These are phyloP conservation scores for Eristalinus aeneus DNA, from an alignment of 2,888 invertebrate genomes.

Conservation along the genomic window DNA sequence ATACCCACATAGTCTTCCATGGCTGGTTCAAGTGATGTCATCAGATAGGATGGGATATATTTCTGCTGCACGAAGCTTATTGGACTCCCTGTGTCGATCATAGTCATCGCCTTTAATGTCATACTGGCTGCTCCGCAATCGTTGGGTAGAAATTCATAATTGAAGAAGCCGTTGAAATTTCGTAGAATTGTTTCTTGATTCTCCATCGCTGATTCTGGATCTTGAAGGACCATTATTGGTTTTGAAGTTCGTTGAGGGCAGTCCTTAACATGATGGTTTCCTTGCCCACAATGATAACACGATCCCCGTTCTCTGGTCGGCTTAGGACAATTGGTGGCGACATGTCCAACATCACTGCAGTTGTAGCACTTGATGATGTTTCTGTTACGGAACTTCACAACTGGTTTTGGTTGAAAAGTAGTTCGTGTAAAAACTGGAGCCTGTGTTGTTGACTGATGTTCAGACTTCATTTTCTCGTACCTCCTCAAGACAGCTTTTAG, in stretches of 20 bases:
- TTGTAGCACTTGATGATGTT: slow-evolving; percentile 5
- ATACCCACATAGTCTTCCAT: slow-evolving; percentile 15
- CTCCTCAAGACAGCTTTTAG: not conserved
- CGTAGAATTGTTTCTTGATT: not conserved
- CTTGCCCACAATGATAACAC: slow-evolving; percentile 11
- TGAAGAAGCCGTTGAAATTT: no score
- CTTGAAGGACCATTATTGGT: not conserved
- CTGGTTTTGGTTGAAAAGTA: not conserved
- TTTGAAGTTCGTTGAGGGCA: not conserved
- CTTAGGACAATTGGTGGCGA: slow-evolving; percentile 8
- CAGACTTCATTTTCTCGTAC: not conserved
- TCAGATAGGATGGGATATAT: slow-evolving; percentile 23
- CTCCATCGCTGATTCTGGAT: not conserved
- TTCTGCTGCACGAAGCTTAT: slow-evolving; percentile 29
- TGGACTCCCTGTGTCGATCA: no score
- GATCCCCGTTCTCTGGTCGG: slow-evolving; percentile 1
- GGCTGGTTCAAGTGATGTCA: slow-evolving; percentile 9
- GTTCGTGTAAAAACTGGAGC: not conserved
- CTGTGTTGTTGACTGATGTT: not conserved
- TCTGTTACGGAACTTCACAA: not conserved
- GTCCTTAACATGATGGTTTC: slow-evolving; percentile 2
- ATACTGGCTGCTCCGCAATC: not conserved
- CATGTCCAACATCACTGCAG: slow-evolving; percentile 10
- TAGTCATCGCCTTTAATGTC: not conserved
- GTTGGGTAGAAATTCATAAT: no score